phyloP scores from a whole-genome alignment of 2,888 invertebrate species.

The Lutraria lutraria region DNA sequence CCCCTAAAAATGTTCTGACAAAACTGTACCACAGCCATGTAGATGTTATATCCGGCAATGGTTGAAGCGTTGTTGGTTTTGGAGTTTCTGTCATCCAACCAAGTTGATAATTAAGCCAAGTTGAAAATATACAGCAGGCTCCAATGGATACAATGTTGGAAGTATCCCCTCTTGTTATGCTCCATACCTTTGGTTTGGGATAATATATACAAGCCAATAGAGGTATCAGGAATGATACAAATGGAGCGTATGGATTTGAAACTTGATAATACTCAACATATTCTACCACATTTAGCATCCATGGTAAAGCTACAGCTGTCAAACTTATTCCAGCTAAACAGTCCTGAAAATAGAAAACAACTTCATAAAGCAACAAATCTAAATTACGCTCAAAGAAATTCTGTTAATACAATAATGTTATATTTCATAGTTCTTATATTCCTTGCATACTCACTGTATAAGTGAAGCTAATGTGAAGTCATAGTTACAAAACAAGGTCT shows the following conservation, averaged over 20 bases:
- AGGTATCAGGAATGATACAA: conserved; percentile 89
- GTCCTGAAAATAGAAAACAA: conserved; percentile 89
- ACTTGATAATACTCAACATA: conserved; percentile 91
- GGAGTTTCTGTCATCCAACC: conserved; percentile 89
- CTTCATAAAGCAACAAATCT: no score
- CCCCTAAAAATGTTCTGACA: conserved; percentile 91
- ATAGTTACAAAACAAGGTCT: no score
- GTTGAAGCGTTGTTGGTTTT: conserved; percentile 89
- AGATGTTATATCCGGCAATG: conserved; percentile 93
- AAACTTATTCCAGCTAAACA: conserved; percentile 92
- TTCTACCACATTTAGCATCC: conserved; percentile 92
- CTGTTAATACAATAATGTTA: no score
- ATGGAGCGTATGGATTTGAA: conserved; percentile 90
- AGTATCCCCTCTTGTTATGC: conserved; percentile 96
- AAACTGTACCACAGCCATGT: conserved; percentile 86
- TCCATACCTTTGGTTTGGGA: conserved; percentile 95
- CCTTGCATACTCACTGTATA: no score
- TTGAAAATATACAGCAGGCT: conserved; percentile 91
- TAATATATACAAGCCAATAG: conserved; percentile 92
- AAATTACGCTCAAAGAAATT: no score
- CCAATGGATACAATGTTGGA: conserved; percentile 91
- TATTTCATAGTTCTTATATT: no score
- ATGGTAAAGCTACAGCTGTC: conserved; percentile 90
- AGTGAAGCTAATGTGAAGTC: no score
- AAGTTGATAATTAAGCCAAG: conserved; percentile 94